phyloP scores from a whole-genome alignment of 2,888 invertebrate genomes.

The Cremastinae sp. region DNA sequence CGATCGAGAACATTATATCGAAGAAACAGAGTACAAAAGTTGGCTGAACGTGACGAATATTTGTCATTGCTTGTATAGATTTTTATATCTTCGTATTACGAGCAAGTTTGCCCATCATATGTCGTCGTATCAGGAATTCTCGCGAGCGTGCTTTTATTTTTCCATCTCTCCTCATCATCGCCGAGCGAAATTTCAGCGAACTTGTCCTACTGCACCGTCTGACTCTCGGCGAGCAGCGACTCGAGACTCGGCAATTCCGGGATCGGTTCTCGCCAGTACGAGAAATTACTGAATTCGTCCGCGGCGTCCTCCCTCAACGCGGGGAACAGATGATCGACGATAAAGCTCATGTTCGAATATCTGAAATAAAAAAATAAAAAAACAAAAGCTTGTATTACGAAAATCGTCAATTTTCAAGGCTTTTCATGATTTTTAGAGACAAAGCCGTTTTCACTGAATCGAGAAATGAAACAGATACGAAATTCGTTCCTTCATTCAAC shows the following conservation, averaged over 20 bases:
- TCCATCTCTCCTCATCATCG: slow-evolving; percentile 3
- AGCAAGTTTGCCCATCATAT: slow-evolving; percentile 46
- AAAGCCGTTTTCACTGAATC: slow-evolving; percentile 10
- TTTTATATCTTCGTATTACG: not conserved
- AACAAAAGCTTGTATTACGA: slow-evolving; percentile 1
- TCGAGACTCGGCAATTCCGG: slow-evolving; percentile 81
- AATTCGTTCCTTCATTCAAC: slow-evolving; percentile 17
- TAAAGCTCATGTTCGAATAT: slow-evolving; percentile 95
- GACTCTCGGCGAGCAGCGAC: slow-evolving; percentile 63
- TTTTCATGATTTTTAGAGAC: not conserved
- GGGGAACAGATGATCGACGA: slow-evolving; percentile 98
- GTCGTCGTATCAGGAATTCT: slow-evolving; percentile 2
- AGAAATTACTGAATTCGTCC: slow-evolving; percentile 91
- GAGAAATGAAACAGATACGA: slow-evolving; percentile 40
- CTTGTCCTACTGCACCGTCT: slow-evolving; percentile 65
- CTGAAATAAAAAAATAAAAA: slow-evolving; percentile 83
- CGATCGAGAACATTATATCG: slow-evolving; percentile 56
- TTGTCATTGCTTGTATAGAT: slow-evolving; percentile 42
- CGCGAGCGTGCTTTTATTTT: slow-evolving; percentile 16
- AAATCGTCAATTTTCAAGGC: not conserved
- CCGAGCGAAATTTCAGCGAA: slow-evolving; percentile 28
- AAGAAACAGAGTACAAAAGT: slow-evolving; percentile 69
- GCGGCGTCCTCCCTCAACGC: slow-evolving; percentile 85
- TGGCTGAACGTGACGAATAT: slow-evolving; percentile 64
- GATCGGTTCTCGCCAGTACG: slow-evolving; percentile 96